Percentiles rank a stretch among this genome's conserved stretches.
Conservation (phyloP, 2,888 invertebrate species). For the Pycnomerus fuliginosus region DNA sequence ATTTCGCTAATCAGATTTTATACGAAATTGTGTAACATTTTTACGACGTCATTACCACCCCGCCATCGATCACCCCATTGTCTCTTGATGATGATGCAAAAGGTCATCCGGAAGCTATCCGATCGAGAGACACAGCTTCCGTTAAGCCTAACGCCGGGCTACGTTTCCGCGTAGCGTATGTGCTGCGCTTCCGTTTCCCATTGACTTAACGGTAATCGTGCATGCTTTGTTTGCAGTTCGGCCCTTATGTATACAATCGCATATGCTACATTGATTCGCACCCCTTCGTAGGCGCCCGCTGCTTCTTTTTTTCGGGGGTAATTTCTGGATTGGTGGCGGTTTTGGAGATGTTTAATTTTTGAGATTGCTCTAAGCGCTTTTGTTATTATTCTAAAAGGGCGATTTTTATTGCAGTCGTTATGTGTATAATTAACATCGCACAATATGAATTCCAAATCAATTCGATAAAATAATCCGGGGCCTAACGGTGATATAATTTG, state of each 20-base stretch:
- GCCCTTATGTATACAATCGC: conserved; percentile 6
- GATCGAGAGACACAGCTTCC: conserved; percentile 34
- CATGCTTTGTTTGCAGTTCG: conserved; percentile 34
- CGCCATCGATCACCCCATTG: conserved; percentile 8
- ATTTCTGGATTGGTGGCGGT: conserved; percentile 43
- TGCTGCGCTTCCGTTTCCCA: conserved; percentile 42
- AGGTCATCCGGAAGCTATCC: conserved; percentile 28
- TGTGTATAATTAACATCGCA: too few relatives aligned
- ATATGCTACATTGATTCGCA: conserved; percentile 43
- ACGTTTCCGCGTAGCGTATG: conserved; percentile 33
- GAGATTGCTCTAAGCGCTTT: conserved; percentile 30
- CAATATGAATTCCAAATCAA: conserved; percentile 41
- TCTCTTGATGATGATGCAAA: conserved; percentile 25
- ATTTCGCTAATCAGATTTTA: conserved; percentile 45
- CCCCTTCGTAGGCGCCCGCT: conserved; percentile 28
- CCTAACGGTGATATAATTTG: conserved; percentile 34
- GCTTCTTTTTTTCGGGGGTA: conserved; percentile 22
- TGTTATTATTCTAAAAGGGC: conserved; percentile 9
- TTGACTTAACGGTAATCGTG: conserved; percentile 47
- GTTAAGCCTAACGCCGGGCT: conserved; percentile 12
- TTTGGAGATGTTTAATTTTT: conserved; percentile 44
- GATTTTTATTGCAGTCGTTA: background rate
- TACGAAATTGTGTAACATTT: conserved; percentile 24
- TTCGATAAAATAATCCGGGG: conserved; percentile 35
- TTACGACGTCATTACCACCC: background rate